These are phyloP conservation scores for Stichodactyla mertensii DNA, from an alignment of 64 coral and sea anemone species.

Conservation along the genomic window DNA sequence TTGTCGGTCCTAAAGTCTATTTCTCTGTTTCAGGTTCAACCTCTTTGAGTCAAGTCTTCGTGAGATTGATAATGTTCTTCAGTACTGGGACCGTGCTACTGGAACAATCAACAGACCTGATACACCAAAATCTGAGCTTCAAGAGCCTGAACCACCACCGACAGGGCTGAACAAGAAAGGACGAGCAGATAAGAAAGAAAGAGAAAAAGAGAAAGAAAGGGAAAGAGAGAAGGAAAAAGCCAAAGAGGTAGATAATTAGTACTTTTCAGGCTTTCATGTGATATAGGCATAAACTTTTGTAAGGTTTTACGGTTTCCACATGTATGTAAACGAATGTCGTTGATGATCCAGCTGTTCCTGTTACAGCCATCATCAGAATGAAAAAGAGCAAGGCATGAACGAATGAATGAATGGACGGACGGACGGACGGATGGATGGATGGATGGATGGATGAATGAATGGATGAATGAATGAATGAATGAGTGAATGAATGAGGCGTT, in stretches of 20 bases:
- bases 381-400: too few relatives aligned
- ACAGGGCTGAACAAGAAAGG: constrained; percentile 64
- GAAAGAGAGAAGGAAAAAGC: constrained; percentile 28
- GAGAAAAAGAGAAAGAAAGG: constrained; percentile 75
- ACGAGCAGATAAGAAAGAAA: constrained; percentile 80
- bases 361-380: too few relatives aligned
- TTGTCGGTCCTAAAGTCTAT: too few relatives aligned
- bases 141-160: constrained; percentile 61
- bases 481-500: too few relatives aligned
- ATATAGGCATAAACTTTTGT: too few relatives aligned
- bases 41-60: constrained; percentile 75
- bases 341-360: too few relatives aligned
- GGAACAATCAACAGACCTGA: constrained; percentile 70
- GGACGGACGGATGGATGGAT: too few relatives aligned
- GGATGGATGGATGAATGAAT: too few relatives aligned
- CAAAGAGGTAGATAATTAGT: not conserved
- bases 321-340: too few relatives aligned
- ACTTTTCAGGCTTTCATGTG: not conserved
- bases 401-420: too few relatives aligned
- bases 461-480: too few relatives aligned
- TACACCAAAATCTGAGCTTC: constrained; percentile 76
- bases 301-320: too few relatives aligned
- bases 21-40: constrained; percentile 43
- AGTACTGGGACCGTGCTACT: constrained; percentile 92
- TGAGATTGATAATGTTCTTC: constrained; percentile 75